phyloP scores from a whole-genome alignment of 2,113 vertebrate genomes.

The Callorhinus ursinus region DNA sequence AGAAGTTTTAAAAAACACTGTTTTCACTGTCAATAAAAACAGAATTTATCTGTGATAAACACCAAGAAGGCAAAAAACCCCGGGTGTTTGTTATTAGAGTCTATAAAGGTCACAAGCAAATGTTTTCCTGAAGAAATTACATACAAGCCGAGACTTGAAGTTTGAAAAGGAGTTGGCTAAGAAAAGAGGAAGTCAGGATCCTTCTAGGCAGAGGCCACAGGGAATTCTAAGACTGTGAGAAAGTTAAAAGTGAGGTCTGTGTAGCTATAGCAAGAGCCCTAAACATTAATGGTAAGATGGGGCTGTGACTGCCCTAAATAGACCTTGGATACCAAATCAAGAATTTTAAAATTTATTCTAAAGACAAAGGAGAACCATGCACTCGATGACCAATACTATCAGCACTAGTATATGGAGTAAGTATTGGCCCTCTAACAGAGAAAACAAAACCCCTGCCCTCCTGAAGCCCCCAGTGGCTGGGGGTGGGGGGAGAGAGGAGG shows the following conservation, averaged over 20 bases:
- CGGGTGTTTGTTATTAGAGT: neutral
- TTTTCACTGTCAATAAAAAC: neutral
- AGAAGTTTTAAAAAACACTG: neutral
- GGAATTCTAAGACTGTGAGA: slow-evolving; percentile 17
- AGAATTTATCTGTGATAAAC: neutral
- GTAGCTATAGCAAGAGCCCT: neutral
- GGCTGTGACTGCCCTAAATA: neutral
- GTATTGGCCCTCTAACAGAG: neutral
- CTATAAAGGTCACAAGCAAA: neutral
- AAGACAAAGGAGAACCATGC: neutral
- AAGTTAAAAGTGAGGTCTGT: neutral
- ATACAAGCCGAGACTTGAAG: neutral
- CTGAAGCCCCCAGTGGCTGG: neutral
- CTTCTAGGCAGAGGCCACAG: neutral
- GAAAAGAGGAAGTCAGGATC: neutral
- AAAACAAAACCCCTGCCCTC: neutral
- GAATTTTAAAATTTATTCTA: neutral
- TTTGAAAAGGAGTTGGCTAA: neutral
- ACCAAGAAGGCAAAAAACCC: neutral
- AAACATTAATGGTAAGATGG: neutral
- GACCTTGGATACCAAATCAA: neutral
- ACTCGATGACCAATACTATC: neutral
- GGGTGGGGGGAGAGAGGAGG: fast-evolving
- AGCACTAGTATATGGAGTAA: neutral
- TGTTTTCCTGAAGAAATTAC: neutral